A percentile compares a stretch with the other conserved stretches of the same genome.
These are phyloP conservation scores for Gavialis gangeticus DNA, from an alignment of 2,113 vertebrate species.

Conservation along the genomic window DNA sequence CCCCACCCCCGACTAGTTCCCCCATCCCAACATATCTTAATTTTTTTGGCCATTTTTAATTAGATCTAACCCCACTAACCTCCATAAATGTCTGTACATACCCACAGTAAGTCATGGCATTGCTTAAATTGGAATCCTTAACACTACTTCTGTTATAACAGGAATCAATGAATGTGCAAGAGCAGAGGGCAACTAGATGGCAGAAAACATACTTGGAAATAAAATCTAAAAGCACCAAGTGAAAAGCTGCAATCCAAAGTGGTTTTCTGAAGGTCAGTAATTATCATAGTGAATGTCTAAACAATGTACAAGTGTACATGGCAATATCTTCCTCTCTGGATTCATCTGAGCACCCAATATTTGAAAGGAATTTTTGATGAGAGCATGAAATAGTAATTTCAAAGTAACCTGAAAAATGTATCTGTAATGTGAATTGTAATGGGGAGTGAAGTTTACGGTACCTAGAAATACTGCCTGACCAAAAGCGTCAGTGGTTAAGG, in stretches of 20 bases:
- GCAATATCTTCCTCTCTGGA: neutral
- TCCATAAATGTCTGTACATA: too few relatives aligned
- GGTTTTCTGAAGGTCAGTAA: neutral
- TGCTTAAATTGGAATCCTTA: neutral
- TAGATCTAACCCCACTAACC: too few relatives aligned
- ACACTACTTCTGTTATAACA: neutral
- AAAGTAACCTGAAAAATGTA: neutral
- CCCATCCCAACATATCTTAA: too few relatives aligned
- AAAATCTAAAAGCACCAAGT: neutral
- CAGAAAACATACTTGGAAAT: neutral
- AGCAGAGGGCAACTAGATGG: neutral
- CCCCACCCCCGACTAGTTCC: too few relatives aligned
- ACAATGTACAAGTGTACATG: neutral
- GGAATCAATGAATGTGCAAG: neutral
- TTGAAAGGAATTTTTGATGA: neutral
- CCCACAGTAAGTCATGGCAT: too few relatives aligned
- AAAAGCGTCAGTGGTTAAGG: neutral
- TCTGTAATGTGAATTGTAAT: neutral
- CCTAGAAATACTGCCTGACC: neutral
- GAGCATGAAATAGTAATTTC: neutral
- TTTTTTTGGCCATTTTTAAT: too few relatives aligned
- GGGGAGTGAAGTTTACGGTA: neutral
- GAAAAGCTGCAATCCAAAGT: neutral
- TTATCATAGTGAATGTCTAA: neutral
- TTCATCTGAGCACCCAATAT: neutral